These are phyloP conservation scores for Gymnoscopelus braueri DNA, from an alignment of 2,797 vertebrate species.

Conservation along the genomic window DNA sequence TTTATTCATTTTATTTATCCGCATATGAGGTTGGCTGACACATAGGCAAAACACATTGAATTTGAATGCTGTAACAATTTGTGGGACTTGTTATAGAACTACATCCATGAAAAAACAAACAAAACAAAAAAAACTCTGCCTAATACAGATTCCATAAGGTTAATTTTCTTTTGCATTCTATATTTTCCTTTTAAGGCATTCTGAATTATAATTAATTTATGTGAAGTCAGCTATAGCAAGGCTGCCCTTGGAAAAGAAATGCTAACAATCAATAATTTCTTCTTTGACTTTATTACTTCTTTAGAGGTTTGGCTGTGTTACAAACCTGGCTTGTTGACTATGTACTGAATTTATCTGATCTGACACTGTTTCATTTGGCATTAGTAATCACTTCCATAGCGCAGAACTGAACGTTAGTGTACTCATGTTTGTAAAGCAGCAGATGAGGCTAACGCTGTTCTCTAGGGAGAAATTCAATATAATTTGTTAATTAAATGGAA, in stretches of 20 bases:
- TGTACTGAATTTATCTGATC: conserved; percentile 73
- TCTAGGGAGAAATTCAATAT: conserved; percentile 86
- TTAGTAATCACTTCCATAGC: conserved; percentile 79
- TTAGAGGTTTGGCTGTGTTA: conserved; percentile 70
- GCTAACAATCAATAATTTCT: conserved; percentile 69
- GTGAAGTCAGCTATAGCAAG: conserved; percentile 63
- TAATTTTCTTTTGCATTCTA: conserved; percentile 39
- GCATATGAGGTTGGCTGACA: background rate
- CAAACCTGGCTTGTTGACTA: conserved; percentile 64
- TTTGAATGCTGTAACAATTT: background rate
- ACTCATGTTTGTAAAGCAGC: conserved; percentile 84
- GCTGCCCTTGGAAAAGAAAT: conserved; percentile 57
- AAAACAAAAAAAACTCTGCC: conserved; percentile 16
- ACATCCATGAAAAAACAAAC: conserved; percentile 10
- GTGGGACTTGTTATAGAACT: conserved; percentile 22
- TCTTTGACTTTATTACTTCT: conserved; percentile 67
- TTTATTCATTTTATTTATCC: conserved; percentile 1
- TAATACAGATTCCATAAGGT: conserved; percentile 13
- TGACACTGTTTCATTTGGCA: conserved; percentile 79
- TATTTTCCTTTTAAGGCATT: conserved; percentile 51
- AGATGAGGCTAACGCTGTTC: conserved; percentile 81
- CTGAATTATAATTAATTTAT: conserved; percentile 59
- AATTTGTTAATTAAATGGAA: conserved; percentile 88
- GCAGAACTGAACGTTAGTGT: conserved; percentile 68
- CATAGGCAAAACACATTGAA: background rate